phyloP scores from a whole-genome alignment of 2,797 vertebrate genomes.

The Forpus xanthops region DNA sequence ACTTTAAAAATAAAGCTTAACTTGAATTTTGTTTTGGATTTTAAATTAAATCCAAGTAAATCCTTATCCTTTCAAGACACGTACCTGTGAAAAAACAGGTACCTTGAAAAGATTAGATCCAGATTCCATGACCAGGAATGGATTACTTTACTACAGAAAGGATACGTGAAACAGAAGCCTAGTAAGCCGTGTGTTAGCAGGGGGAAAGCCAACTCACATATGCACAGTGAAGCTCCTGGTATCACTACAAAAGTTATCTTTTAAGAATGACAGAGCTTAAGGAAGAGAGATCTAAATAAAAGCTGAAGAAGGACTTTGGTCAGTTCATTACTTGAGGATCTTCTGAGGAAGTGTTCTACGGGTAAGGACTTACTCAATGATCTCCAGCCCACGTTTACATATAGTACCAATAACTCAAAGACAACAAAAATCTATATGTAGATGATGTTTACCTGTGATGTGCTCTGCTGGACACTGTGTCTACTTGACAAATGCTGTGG shows the following conservation, averaged over 20 bases:
- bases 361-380: background rate
- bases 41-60: constrained; percentile 8
- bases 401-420: background rate
- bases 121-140: background rate
- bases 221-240: background rate
- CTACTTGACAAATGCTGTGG: constrained; percentile 95
- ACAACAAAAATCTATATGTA: background rate
- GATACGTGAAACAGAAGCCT: background rate
- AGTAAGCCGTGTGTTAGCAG: background rate
- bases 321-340: background rate
- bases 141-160: background rate
- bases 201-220: background rate
- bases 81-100: background rate
- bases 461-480: constrained; percentile 98
- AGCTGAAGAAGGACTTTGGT: background rate
- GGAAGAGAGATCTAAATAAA: background rate
- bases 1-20: background rate
- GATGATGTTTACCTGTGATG: constrained; percentile 87
- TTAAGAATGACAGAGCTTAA: background rate
- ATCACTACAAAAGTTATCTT: background rate
- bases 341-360: background rate
- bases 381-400: background rate
- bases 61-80: background rate
- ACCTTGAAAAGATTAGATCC: background rate
- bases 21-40: background rate